These are phyloP conservation scores for Thumatha senex DNA, from an alignment of 2,888 invertebrate species.

Conservation along the genomic window DNA sequence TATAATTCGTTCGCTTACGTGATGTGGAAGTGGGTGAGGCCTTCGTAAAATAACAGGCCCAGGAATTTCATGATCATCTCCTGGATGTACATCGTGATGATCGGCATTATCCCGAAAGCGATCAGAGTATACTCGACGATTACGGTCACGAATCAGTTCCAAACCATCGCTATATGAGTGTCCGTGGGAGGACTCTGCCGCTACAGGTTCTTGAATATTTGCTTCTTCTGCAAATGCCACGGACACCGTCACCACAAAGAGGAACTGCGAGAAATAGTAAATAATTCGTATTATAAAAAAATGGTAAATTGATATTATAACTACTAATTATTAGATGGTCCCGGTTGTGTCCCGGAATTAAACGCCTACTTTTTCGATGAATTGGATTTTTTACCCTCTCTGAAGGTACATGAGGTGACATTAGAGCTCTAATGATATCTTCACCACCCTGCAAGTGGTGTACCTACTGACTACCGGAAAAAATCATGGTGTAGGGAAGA, in stretches of 20 bases:
- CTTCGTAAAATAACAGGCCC: constrained; percentile 41
- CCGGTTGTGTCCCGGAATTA: too few species aligned
- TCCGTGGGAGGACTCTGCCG: constrained; percentile 21
- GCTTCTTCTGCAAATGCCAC: constrained; percentile 18
- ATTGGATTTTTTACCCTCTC: neutral
- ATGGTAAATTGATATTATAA: too few species aligned
- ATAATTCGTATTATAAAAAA: too few species aligned
- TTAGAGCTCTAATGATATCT: too few species aligned
- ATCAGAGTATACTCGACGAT: constrained; percentile 5
- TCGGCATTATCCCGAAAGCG: neutral
- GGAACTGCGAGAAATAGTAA: constrained; percentile 24
- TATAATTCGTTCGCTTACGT: constrained; percentile 26
- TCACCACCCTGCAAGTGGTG: too few species aligned
- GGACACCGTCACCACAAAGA: constrained; percentile 31
- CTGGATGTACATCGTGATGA: neutral
- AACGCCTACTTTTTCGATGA: neutral
- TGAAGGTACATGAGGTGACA: too few species aligned
- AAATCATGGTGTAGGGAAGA: too few species aligned
- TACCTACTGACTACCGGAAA: too few species aligned
- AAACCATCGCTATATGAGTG: constrained; percentile 27
- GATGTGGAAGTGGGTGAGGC: constrained; percentile 30
- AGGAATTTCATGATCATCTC: constrained; percentile 22
- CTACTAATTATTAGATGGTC: too few species aligned
- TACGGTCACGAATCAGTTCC: constrained; percentile 33
- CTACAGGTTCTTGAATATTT: constrained; percentile 1